Conservation (phyloP, 2,888 invertebrate genomes). For the Tenthredo notha region DNA sequence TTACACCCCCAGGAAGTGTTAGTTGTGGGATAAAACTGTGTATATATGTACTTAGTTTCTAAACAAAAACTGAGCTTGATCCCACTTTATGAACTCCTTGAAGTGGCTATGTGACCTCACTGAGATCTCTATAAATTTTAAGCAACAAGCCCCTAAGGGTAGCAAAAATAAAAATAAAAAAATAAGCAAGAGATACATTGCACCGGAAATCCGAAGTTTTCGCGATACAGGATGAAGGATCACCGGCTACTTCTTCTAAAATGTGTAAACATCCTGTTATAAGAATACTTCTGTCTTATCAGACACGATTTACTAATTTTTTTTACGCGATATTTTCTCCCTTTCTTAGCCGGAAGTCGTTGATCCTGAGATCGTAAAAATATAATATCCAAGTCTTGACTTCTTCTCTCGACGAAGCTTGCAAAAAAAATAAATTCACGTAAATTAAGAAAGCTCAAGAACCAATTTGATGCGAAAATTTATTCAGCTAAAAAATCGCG, state of each 20-base stretch:
- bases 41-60: background rate
- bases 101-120: background rate
- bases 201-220: constrained; percentile 3
- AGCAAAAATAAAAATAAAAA: too few relatives aligned
- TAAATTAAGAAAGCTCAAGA: background rate
- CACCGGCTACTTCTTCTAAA: background rate
- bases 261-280: background rate
- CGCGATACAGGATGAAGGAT: constrained; percentile 2
- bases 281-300: background rate
- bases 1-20: background rate
- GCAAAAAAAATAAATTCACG: background rate
- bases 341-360: background rate
- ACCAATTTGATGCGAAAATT: constrained; percentile 34
- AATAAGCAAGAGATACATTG: background rate
- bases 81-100: background rate
- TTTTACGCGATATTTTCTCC: background rate
- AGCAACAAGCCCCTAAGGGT: background rate
- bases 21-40: background rate
- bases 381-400: background rate
- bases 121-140: background rate
- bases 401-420: background rate
- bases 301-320: constrained; percentile 14
- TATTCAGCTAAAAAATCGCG: background rate
- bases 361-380: background rate
- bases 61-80: background rate